Evolutionary conservation across 2,113 vertebrate genomes (phyloP).

Genomic region (Coracopsis vasa): DNA sequence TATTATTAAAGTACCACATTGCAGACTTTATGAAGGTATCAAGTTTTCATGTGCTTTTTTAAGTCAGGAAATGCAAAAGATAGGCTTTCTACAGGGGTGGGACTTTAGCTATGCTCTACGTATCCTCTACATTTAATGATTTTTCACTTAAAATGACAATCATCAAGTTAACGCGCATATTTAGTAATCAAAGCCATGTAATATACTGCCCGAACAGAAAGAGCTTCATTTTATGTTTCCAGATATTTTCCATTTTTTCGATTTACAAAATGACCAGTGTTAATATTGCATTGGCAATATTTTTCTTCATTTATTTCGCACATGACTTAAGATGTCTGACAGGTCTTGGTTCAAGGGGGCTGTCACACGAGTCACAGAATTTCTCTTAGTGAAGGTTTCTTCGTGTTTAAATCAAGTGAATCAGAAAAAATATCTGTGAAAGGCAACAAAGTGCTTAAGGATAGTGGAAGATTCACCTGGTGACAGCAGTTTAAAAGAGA

Average conservation of each 20-base stretch:
- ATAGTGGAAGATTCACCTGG: neutral
- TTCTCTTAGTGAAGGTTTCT: neutral
- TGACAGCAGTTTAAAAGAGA: neutral
- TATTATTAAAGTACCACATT: neutral
- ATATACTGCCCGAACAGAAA: neutral
- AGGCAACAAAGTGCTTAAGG: neutral
- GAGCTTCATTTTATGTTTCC: neutral
- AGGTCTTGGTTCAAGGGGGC: neutral
- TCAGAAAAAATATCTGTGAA: neutral
- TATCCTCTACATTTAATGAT: neutral
- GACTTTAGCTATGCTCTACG: neutral
- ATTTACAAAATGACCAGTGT: neutral
- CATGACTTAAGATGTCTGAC: neutral
- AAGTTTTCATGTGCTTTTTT: neutral
- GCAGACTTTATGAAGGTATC: neutral
- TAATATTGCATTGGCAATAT: neutral
- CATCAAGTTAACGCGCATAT: neutral
- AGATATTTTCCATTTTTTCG: neutral
- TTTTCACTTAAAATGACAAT: neutral
- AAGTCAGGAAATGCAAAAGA: neutral
- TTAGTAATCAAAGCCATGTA: neutral
- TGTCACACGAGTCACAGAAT: neutral
- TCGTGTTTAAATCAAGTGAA: neutral
- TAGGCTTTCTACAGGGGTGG: neutral
- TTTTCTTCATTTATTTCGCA: neutral